Conservation (phyloP, 2,113 vertebrate species). For the Vimba vimba region DNA sequence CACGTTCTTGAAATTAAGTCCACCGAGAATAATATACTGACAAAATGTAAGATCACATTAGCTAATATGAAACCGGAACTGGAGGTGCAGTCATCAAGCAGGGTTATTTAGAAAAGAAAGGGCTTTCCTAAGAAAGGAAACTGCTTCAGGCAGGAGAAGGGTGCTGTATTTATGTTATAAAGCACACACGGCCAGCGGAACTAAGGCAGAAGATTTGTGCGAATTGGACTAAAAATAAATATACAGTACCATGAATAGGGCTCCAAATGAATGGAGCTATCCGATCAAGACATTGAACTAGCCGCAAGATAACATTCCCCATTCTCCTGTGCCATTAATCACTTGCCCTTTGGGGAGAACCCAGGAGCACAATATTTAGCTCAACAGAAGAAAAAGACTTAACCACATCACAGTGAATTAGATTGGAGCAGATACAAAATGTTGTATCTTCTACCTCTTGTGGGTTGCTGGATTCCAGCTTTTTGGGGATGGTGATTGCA, state of each 20-base stretch:
- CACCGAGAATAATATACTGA: not conserved
- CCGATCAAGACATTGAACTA: not conserved
- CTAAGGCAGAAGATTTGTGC: conserved; percentile 41
- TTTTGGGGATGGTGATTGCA: not conserved
- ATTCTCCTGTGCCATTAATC: conserved; percentile 44
- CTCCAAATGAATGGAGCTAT: conserved; percentile 46
- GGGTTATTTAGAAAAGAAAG: not conserved
- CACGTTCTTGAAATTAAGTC: not conserved
- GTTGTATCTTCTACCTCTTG: not conserved
- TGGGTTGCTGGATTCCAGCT: not conserved
- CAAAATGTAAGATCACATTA: conserved; percentile 31
- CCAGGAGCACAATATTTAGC: conserved; percentile 32
- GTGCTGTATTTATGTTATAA: conserved; percentile 32
- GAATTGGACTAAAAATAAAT: conserved; percentile 59
- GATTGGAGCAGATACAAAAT: not conserved
- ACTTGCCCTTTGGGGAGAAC: conserved; percentile 30
- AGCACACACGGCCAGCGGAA: conserved; percentile 28
- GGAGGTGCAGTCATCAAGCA: not conserved
- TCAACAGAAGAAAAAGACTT: conserved; percentile 25
- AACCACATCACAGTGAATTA: conserved; percentile 18
- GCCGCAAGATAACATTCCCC: conserved; percentile 31
- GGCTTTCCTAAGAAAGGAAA: conserved; percentile 34
- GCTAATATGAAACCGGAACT: conserved; percentile 11
- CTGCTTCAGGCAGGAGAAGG: conserved; percentile 1
- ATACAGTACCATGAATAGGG: conserved; percentile 31